These are phyloP conservation scores for Branchipolynoe longqiensis DNA, from an alignment of 2,888 invertebrate species.

Conservation along the genomic window DNA sequence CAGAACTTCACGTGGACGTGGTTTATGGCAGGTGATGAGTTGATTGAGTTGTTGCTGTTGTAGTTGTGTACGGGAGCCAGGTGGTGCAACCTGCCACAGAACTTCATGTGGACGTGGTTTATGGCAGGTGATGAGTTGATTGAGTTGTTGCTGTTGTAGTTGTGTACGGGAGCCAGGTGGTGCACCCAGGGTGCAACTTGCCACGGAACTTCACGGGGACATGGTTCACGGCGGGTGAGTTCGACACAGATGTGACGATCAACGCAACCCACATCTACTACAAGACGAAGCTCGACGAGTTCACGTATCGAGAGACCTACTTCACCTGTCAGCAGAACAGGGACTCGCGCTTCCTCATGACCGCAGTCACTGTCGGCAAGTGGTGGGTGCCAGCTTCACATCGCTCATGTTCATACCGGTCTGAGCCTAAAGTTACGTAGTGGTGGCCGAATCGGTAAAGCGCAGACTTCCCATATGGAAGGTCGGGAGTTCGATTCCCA, in stretches of 20 bases:
- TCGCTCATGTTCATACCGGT: too few species aligned
- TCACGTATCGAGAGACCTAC: constrained; percentile 88
- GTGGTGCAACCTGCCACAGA: constrained; percentile 93
- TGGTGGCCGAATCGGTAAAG: too few species aligned
- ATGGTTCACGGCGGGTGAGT: constrained; percentile 98
- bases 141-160: constrained; percentile 57
- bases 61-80: constrained; percentile 66
- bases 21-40: too few species aligned
- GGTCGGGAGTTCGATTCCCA: too few species aligned
- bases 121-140: constrained; percentile 99
- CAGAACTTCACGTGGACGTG: too few species aligned
- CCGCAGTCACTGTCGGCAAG: constrained; percentile 96
- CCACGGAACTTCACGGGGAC: constrained; percentile 96
- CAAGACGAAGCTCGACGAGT: constrained; percentile 95
- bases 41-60: too few species aligned
- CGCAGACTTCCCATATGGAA: too few species aligned
- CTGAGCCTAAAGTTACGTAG: too few species aligned
- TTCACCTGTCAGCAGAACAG: constrained; percentile 96
- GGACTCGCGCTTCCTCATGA: constrained; percentile 96
- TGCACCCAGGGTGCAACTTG: constrained; percentile 93
- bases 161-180: constrained; percentile 66
- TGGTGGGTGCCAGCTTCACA: too few species aligned
- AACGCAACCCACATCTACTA: constrained; percentile 98
- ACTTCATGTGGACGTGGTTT: constrained; percentile 97
- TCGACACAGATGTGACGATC: constrained; percentile 92